Evolutionary conservation across 1,140 invertebrate species (phyloP).

Genomic region (Harpegnathos saltator): DNA sequence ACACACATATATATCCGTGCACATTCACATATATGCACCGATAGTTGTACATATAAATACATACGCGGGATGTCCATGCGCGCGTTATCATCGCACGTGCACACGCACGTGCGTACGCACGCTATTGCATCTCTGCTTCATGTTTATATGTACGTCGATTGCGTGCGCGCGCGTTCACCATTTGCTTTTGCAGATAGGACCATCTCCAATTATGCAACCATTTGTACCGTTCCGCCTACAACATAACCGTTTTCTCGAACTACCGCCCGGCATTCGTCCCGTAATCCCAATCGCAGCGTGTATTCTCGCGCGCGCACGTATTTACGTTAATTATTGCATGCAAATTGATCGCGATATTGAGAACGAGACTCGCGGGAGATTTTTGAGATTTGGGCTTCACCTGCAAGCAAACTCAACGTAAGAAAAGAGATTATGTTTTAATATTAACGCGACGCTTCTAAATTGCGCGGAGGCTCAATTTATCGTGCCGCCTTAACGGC

Average conservation of each 20-base stretch:
- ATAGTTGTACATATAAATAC: not conserved
- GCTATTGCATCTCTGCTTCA: conserved; percentile 16
- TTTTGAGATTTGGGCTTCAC: not conserved
- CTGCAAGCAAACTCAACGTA: too few relatives aligned
- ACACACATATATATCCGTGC: not conserved
- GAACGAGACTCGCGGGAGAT: not conserved
- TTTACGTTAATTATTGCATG: not conserved
- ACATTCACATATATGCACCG: not conserved
- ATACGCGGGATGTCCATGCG: too few relatives aligned
- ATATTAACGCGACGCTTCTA: too few relatives aligned
- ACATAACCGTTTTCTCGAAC: conserved; percentile 66
- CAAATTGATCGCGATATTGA: not conserved
- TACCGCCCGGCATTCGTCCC: conserved; percentile 28
- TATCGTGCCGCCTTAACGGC: too few relatives aligned
- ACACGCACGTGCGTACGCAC: conserved; percentile 1
- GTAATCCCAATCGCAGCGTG: conserved; percentile 50
- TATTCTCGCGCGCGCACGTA: not conserved
- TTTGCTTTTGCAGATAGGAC: conserved; percentile 28
- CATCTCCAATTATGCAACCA: conserved; percentile 66
- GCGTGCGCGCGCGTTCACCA: not conserved
- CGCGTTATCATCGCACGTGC: conserved; percentile 20
- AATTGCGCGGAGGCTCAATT: too few relatives aligned
- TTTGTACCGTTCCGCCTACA: conserved; percentile 58
- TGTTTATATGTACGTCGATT: too few relatives aligned
- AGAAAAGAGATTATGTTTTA: too few relatives aligned